phyloP scores from a whole-genome alignment of 2,888 invertebrate species.

The Rhingia rostrata region DNA sequence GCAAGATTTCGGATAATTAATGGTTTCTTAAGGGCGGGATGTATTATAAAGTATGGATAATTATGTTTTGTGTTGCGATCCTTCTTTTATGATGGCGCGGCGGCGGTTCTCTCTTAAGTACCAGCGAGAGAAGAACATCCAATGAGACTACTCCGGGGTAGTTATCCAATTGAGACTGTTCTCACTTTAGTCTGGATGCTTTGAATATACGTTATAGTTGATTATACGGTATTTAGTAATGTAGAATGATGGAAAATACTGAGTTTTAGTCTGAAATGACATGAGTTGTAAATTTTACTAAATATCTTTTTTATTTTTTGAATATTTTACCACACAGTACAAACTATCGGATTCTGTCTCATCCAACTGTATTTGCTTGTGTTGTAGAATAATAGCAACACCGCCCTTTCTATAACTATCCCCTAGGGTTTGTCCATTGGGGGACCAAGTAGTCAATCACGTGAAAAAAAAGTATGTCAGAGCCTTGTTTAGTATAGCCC shows the following conservation, averaged over 20 bases:
- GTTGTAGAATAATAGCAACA: too few species aligned
- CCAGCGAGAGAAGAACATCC: constrained; percentile 5
- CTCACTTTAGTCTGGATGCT: too few species aligned
- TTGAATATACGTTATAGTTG: neutral
- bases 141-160: constrained; percentile 17
- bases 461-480: too few species aligned
- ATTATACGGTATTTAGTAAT: neutral
- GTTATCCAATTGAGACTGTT: constrained; percentile 37
- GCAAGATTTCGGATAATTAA: constrained; percentile 61
- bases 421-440: too few species aligned
- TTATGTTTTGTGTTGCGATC: constrained; percentile 61
- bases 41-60: constrained; percentile 67
- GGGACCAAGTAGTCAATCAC: too few species aligned
- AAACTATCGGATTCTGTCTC: too few species aligned
- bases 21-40: constrained; percentile 68
- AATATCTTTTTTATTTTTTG: neutral
- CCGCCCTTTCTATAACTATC: too few species aligned
- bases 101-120: constrained; percentile 40
- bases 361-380: too few species aligned
- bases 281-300: neutral
- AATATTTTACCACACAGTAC: neutral
- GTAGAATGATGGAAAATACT: neutral
- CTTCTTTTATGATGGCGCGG: constrained; percentile 29
- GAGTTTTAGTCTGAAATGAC: neutral
- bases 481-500: too few species aligned